Evolutionary conservation across 2,888 invertebrate species (phyloP), one percentile per base, ranked within the genome.

Genomic region (Pteria penguin): DNA sequence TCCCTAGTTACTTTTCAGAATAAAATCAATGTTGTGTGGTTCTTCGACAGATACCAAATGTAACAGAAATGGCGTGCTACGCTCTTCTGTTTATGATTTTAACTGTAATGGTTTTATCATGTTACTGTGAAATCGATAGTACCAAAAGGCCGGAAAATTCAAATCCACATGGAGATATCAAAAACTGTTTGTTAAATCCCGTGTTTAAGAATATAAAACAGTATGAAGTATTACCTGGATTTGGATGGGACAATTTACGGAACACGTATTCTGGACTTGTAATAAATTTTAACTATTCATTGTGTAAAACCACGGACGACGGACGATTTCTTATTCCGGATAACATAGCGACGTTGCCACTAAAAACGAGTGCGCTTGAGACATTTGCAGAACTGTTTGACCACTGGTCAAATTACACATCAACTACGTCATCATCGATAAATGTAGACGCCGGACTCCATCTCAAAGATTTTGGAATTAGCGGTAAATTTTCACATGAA

Each of bases 401-500:
- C 22, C 74, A 74, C 26, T 74, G 74, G 74, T 18, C 5, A 45
- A 74, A 74, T 31, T 76, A 76, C 27, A 68, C 68, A 5, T 83
- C 84, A 26, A 79, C 79, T 3, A 83, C 86, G 8, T 82, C 86
- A 2, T 69, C 61, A 8, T 75, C 82, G 4, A 73, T 88, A 32
- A 88, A 88, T 71, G 79, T 82, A 22, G 83, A 82, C 32, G 85
- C 83, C 1, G 84, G 83, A 22, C 65, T 86, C 0, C 33, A 73
- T 27, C 45, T 83, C 14, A 24, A 65, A 3, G 68, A 76, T 33
- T 71, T 82, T 45, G 77, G 78, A 27, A 82, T 88, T 55, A 84
- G 85, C 62, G 89, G 87, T 0, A 80, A 77, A n/a, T 88, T 86
- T 75, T 88, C 88, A 22, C n/a, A 70, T n/a, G 85, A 84, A 22